Percentiles rank a stretch among this genome's conserved stretches.
Conservation (phyloP, 2,113 vertebrate species). For the Anser cygnoides region DNA sequence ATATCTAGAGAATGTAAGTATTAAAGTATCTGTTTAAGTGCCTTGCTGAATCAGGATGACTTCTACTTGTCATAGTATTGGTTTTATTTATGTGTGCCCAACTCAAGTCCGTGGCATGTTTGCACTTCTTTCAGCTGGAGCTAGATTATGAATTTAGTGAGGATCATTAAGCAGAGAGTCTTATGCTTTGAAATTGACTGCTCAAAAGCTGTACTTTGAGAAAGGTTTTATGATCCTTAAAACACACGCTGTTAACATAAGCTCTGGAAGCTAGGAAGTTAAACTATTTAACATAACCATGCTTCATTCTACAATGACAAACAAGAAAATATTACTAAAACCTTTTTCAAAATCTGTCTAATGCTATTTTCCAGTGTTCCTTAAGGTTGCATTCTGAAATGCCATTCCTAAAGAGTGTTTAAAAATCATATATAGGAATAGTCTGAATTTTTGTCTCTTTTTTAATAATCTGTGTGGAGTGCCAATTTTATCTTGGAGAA, state of each 20-base stretch:
- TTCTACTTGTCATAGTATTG: neutral
- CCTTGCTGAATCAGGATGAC: conserved; percentile 2
- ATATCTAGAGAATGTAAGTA: conserved; percentile 31
- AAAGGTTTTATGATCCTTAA: neutral
- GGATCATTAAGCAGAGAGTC: neutral
- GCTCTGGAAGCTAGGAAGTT: neutral
- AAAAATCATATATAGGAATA: neutral
- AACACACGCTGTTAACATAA: neutral
- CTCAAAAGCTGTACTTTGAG: conserved; percentile 21
- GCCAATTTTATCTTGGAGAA: neutral
- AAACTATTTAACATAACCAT: neutral
- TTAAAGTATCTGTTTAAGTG: neutral
- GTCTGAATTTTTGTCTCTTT: neutral
- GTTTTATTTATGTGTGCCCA: neutral
- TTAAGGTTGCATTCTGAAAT: neutral
- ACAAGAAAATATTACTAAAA: neutral
- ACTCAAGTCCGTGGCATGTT: neutral
- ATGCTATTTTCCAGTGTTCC: neutral
- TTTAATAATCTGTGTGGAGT: neutral
- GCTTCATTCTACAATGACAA: neutral
- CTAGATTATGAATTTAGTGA: neutral
- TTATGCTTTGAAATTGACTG: conserved; percentile 27
- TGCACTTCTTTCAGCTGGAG: neutral
- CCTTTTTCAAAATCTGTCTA: neutral
- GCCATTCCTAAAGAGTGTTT: neutral